Conservation (phyloP, 2,113 vertebrate genomes). For the Amia ocellicauda region DNA sequence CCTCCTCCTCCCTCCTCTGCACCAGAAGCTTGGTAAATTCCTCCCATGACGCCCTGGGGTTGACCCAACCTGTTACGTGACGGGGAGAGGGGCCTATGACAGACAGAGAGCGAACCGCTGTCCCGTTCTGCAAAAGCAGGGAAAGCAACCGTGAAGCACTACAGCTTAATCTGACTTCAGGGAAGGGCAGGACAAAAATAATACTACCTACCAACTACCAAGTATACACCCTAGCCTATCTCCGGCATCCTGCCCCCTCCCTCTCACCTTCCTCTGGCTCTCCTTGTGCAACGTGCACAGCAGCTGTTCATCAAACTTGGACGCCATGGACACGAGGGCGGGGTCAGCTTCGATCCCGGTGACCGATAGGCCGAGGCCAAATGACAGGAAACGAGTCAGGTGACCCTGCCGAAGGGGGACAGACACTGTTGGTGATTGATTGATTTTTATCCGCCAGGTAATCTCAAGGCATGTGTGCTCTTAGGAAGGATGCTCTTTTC, state of each 20-base stretch:
- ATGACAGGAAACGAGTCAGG: constrained; percentile 80
- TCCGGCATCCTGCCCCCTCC: neutral
- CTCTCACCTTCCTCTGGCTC: constrained; percentile 44
- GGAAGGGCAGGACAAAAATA: too few relatives aligned
- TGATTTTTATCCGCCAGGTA: too few relatives aligned
- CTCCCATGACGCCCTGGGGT: constrained; percentile 68
- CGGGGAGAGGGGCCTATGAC: constrained; percentile 39
- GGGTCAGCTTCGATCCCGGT: constrained; percentile 78
- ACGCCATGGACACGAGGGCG: constrained; percentile 63
- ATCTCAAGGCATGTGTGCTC: too few relatives aligned
- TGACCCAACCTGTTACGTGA: constrained; percentile 74
- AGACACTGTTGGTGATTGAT: too few relatives aligned
- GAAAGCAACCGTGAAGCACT: too few relatives aligned
- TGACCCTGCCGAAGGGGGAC: constrained; percentile 70
- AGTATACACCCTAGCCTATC: too few relatives aligned
- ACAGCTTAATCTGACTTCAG: neutral
- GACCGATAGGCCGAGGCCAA: constrained; percentile 75
- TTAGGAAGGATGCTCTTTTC: too few relatives aligned
- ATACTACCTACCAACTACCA: too few relatives aligned
- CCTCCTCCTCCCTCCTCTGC: neutral
- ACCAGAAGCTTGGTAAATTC: constrained; percentile 70
- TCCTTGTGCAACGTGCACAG: constrained; percentile 63
- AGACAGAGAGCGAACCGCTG: neutral
- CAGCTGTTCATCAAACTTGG: constrained; percentile 73
- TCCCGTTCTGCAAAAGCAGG: constrained; percentile 31